Conservation (phyloP, 2,113 vertebrate genomes). For the Takifugu flavidus region DNA sequence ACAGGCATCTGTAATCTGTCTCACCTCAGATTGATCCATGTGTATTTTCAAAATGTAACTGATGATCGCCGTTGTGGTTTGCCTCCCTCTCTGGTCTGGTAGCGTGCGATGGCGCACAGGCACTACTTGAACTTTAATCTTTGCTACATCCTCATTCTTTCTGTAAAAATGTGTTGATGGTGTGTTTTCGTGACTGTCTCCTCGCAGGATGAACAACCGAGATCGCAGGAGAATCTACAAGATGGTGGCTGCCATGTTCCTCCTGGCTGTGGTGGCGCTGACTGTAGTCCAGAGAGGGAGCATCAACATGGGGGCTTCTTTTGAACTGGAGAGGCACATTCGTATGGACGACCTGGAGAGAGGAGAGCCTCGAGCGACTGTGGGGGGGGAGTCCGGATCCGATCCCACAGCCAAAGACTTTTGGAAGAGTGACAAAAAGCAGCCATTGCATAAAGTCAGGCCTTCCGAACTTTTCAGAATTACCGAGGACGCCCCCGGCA, state of each 20-base stretch:
- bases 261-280: constrained; percentile 79
- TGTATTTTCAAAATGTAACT: no score
- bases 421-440: constrained; percentile 76
- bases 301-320: constrained; percentile 63
- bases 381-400: constrained; percentile 35
- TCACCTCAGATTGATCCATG: no score
- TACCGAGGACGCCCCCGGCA: constrained; percentile 33
- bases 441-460: neutral
- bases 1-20: no score
- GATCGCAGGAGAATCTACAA: constrained; percentile 79
- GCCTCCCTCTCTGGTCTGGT: no score
- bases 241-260: constrained; percentile 75
- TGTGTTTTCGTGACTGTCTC: constrained; percentile 13
- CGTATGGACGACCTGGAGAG: constrained; percentile 40
- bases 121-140: no score
- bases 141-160: no score
- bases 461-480: neutral
- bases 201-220: constrained; percentile 79
- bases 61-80: no score
- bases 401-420: constrained; percentile 61
- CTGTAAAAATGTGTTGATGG: no score
- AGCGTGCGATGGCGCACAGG: no score
- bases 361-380: neutral
- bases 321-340: constrained; percentile 70
- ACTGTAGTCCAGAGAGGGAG: constrained; percentile 79